Evolutionary conservation across 2,888 invertebrate species (phyloP).

Genomic region (Pandemis corylana): DNA sequence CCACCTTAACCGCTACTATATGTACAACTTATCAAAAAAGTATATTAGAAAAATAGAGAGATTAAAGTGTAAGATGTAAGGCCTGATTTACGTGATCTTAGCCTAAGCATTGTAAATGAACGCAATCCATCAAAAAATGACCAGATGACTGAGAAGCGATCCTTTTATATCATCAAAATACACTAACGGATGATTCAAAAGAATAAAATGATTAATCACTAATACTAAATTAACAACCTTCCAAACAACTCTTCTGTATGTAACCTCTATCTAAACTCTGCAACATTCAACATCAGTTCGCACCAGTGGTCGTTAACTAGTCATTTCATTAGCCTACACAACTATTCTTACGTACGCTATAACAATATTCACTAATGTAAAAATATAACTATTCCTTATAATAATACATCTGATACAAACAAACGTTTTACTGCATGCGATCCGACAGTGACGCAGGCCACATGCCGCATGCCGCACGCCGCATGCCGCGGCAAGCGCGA

Average conservation of each 20-base stretch:
- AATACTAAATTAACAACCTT: constrained; percentile 76
- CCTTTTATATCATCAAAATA: constrained; percentile 52
- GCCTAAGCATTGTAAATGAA: constrained; percentile 25
- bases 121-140: constrained; percentile 29
- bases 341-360: constrained; percentile 56
- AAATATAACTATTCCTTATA: constrained; percentile 73
- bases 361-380: constrained; percentile 76
- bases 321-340: constrained; percentile 65
- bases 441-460: constrained; percentile 19
- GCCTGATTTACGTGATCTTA: constrained; percentile 46
- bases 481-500: constrained; percentile 41
- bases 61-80: constrained; percentile 65
- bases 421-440: constrained; percentile 24
- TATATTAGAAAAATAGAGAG: constrained; percentile 73
- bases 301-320: constrained; percentile 79
- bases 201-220: constrained; percentile 62
- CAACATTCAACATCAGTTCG: constrained; percentile 83
- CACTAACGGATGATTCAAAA: constrained; percentile 60
- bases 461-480: constrained; percentile 19
- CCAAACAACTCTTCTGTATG: constrained; percentile 69
- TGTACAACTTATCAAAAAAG: constrained; percentile 70
- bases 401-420: constrained; percentile 48
- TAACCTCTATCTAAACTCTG: constrained; percentile 82
- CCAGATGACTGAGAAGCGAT: constrained; percentile 32
- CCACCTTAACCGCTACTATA: constrained; percentile 67